Evolutionary conservation across 2,888 invertebrate genomes (phyloP), one percentile per base, ranked within the genome.

Genomic region (Tenthredo distinguenda): DNA sequence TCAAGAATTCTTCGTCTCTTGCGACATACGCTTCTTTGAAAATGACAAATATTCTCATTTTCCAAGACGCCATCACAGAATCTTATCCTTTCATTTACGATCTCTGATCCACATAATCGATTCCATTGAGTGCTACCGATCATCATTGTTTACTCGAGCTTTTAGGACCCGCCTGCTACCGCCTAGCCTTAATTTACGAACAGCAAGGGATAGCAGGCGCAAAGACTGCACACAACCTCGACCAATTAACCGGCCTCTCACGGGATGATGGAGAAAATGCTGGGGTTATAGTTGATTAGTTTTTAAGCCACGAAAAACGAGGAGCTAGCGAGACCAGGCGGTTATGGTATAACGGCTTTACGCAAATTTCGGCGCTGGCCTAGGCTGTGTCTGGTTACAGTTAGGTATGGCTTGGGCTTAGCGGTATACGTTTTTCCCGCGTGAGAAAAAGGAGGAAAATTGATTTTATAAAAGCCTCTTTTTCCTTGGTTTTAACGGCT

Each of bases 221-320:
- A 43, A 43, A 43, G 72, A 74, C 21, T 74, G 72, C 26, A 74
- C 72, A 74, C 68, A 68, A 68, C 68, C 18, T 34, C 43, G n/a
- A 74, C 43, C 72, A 74, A 74, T 74, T 74, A 74, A 21, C 72
- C 43, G 12, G 43, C 43, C 21, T 43, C 72, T 74, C 43, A 26
- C 55, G 31, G 55, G 31, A 26, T 55, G 77, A 34, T 77, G 55
- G 31, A 47, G 31, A 77, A 77, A 55, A 55, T n/a, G 55, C 77
- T 18, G 50, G 77, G 77, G 55, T 77, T 77, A 77, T 77, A 77
- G 77, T 77, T 77, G 77, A 77, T 77, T 77, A 77, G 50, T 77
- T 77, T 77, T 77, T 77, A 77, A 77, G 77, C 77, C 77, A 34
- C 50, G 34, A 40, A 34, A 37, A 77, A 50, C 50, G 77, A 77